These are phyloP conservation scores for Cepphus grylle DNA, from an alignment of 2,113 vertebrate species.

Conservation along the genomic window DNA sequence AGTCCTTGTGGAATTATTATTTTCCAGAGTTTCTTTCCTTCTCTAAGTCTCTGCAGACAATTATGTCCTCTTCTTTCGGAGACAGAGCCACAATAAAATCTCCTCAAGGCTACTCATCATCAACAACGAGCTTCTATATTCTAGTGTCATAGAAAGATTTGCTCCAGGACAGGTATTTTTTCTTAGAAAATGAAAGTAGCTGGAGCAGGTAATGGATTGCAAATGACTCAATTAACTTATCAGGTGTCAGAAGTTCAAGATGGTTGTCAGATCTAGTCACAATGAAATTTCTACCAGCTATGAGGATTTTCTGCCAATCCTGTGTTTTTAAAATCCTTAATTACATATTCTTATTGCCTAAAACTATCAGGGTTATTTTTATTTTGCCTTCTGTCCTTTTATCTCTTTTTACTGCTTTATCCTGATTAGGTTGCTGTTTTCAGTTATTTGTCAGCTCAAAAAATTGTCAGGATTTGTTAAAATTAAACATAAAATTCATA, in stretches of 20 bases:
- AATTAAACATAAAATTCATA: neutral
- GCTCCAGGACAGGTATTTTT: neutral
- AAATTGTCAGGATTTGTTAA: neutral
- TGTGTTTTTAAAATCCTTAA: neutral
- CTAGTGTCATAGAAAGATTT: neutral
- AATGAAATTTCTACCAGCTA: neutral
- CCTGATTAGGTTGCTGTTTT: neutral
- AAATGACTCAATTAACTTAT: neutral
- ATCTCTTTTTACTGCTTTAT: neutral
- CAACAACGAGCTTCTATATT: neutral
- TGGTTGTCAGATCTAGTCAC: neutral
- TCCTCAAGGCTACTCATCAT: constrained; percentile 7
- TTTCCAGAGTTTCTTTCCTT: neutral
- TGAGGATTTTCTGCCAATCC: neutral
- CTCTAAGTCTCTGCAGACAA: neutral
- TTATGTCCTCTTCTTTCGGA: neutral
- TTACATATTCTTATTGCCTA: neutral
- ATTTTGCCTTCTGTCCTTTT: neutral
- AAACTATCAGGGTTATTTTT: neutral
- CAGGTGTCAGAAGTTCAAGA: neutral
- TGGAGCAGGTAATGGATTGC: neutral
- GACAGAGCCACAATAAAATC: neutral
- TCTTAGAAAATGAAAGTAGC: constrained; percentile 4
- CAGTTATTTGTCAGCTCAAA: neutral
- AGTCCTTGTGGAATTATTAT: neutral